Evolutionary conservation across 2,113 vertebrate genomes (phyloP).

Genomic region (Scatophagus argus): DNA sequence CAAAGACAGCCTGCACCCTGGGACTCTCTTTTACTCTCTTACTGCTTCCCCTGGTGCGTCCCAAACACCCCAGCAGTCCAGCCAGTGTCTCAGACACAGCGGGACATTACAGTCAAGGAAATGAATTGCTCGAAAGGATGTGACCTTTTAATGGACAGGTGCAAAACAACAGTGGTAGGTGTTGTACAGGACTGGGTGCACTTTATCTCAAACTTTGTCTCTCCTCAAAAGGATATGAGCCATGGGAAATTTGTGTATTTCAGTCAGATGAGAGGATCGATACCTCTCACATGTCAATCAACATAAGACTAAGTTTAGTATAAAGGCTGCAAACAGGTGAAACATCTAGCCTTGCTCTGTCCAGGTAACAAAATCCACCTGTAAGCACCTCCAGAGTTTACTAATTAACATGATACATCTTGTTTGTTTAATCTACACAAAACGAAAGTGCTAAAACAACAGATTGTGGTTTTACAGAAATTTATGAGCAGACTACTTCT

Average conservation of each 20-base stretch:
- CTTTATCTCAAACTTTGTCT: conserved; percentile 50
- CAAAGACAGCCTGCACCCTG: conserved; percentile 62
- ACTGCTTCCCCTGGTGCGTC: conserved; percentile 47
- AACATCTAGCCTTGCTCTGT: neutral
- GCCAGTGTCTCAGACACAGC: conserved; percentile 9
- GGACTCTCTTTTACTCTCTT: conserved; percentile 51
- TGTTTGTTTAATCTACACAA: neutral
- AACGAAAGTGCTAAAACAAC: neutral
- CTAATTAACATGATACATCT: neutral
- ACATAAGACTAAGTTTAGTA: conserved; percentile 1
- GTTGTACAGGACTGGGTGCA: conserved; percentile 11
- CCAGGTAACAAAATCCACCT: neutral
- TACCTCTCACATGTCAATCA: neutral
- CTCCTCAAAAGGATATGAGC: neutral
- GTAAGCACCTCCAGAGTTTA: neutral
- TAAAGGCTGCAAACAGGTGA: neutral
- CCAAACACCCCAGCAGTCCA: conserved; percentile 44
- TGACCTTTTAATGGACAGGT: conserved; percentile 57
- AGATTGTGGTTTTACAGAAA: neutral
- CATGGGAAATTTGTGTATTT: neutral
- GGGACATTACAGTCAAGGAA: conserved; percentile 55
- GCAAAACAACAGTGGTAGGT: conserved; percentile 60
- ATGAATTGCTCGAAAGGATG: conserved; percentile 66
- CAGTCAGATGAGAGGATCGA: neutral
- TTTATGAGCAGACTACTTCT: neutral